phyloP scores from a whole-genome alignment of 2,113 vertebrate genomes.

The Cebus imitator region DNA sequence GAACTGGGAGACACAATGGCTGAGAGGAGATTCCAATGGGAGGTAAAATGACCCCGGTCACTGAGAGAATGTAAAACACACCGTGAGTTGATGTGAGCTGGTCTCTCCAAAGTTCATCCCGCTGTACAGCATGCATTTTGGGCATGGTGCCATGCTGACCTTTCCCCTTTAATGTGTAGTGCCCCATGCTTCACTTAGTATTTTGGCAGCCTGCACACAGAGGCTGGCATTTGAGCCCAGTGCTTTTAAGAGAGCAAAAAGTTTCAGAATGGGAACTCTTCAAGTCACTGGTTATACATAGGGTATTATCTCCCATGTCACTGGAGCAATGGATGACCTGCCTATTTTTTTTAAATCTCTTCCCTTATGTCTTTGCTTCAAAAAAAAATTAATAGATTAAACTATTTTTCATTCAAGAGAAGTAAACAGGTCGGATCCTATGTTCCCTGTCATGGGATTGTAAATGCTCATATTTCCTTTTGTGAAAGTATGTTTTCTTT shows the following conservation, averaged over 20 bases:
- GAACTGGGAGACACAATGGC: not conserved
- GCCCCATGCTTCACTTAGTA: slow-evolving; percentile 5
- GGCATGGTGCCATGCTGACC: not conserved
- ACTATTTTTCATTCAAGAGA: slow-evolving; percentile 13
- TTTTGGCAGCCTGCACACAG: slow-evolving; percentile 31
- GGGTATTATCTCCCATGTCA: not conserved
- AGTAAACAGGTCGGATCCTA: not conserved
- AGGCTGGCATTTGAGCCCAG: slow-evolving; percentile 27
- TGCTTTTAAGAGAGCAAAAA: not conserved
- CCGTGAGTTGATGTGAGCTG: slow-evolving; percentile 54
- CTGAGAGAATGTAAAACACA: slow-evolving; percentile 17
- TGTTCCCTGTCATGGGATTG: not conserved
- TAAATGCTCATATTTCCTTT: slow-evolving; percentile 15
- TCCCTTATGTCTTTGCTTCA: not conserved
- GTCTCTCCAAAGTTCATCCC: slow-evolving; percentile 34
- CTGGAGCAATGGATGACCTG: not conserved
- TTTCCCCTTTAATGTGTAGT: slow-evolving; percentile 53
- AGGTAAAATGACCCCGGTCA: slow-evolving; percentile 15
- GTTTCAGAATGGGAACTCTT: not conserved
- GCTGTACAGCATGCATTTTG: not conserved
- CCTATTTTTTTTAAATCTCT: not conserved
- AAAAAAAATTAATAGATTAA: not conserved
- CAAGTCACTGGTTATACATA: not conserved
- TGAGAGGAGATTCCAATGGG: not conserved
- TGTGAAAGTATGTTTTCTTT: slow-evolving; percentile 45